Percentiles rank a stretch among this genome's conserved stretches.
Evolutionary conservation across 2,113 vertebrate genomes (phyloP).

Genomic region (Piliocolobus tephrosceles): DNA sequence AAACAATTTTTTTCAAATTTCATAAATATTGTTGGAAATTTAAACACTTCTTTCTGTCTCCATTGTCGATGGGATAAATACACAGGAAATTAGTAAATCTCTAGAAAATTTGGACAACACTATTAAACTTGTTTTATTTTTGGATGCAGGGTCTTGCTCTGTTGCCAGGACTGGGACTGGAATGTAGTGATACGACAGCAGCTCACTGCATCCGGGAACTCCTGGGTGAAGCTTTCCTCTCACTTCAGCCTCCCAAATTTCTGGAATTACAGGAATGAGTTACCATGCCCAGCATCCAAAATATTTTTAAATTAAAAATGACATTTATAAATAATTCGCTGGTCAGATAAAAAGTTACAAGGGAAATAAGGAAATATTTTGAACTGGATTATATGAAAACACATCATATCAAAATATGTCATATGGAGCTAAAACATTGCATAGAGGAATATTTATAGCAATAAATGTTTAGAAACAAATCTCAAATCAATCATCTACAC

Average conservation of each 20-base stretch:
- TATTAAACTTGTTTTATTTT: not conserved
- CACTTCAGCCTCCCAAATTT: no score
- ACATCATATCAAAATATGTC: not conserved
- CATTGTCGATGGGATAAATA: not conserved
- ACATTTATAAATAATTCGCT: not conserved
- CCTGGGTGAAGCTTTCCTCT: no score
- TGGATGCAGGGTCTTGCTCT: no score
- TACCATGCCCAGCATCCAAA: not conserved
- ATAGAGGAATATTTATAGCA: not conserved
- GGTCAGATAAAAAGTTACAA: not conserved
- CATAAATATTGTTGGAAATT: not conserved
- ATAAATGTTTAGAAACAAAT: not conserved
- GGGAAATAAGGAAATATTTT: not conserved
- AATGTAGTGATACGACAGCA: no score
- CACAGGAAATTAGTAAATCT: not conserved
- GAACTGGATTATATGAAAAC: not conserved
- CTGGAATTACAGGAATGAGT: no score
- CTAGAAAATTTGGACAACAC: not conserved
- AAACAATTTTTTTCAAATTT: not conserved
- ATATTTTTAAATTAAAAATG: not conserved
- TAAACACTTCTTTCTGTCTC: not conserved
- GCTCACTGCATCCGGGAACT: no score
- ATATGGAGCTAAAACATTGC: not conserved
- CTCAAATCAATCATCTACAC: not conserved
- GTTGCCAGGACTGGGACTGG: no score